Base-by-base conservation (phyloP, 64 coral and sea anemone genomes). In the Pocillopora verrucosa region DNA sequence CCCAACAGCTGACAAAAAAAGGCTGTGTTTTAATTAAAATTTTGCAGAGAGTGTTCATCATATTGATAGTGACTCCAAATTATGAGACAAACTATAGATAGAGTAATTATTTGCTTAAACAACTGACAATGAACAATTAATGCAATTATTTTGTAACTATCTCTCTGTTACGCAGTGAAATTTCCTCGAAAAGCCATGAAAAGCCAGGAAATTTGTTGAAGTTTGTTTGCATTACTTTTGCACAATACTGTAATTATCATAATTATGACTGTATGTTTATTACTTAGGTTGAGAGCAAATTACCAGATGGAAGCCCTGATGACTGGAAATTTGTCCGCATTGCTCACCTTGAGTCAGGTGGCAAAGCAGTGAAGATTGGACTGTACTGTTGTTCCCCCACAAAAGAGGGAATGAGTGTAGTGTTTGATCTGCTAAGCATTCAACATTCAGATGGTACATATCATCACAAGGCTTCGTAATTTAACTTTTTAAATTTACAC, bases 331-430 rank as follows among this genome's bases (percentile, higher is more conserved):
- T 93, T 85, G 80, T 96, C 61, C 91, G 91, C 13, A 96, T 93
- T 65, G 74, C 88, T 80, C 94, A 96, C 58, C 62, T 96, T 17
- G 61, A 90, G 9, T 93, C 91, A 16, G 87, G 65, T 51, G 94
- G 94, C 12, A 92, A 96, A 62, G 91, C 94, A 80, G 89, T 93
- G 30, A 91, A 92, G 76, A 90, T 96, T 90, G 94, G 94, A 82
- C 82, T 96, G 26, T 96, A 96, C 72, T 93, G 91, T 69, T 96
- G 94, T 83, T 77, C 94, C 58, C 94, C 91, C 9, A 93, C 94
- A 17, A 51, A 61, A 24, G 88, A 80, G 17, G 94, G 91, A 61
- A 92, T 92, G 76, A 79, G 61, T 58, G 94, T 96, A 60, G 91
- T 93, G 60, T 96, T 96, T 90, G 76, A 96, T 57, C 92, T 90